These are phyloP conservation scores for Megastigmus dorsalis DNA, from an alignment of 2,888 invertebrate genomes.

Conservation along the genomic window DNA sequence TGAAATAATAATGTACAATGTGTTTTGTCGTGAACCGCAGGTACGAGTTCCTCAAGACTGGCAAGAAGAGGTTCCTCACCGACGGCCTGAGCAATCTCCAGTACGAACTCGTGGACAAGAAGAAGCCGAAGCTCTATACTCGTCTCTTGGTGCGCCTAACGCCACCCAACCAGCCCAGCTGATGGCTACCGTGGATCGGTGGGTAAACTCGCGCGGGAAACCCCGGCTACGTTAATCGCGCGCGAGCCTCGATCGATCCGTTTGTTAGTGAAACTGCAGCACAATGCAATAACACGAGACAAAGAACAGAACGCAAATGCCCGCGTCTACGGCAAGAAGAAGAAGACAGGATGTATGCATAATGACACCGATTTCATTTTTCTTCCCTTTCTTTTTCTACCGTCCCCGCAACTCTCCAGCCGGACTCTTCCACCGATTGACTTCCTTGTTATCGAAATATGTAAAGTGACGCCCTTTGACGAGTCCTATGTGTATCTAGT, in stretches of 20 bases:
- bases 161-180: conserved; percentile 80
- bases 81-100: conserved; percentile 92
- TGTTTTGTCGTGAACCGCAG: too few relatives aligned
- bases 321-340: too few relatives aligned
- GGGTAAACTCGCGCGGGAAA: conserved; percentile 45
- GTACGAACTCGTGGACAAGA: conserved; percentile 83
- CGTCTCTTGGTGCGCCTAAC: conserved; percentile 87
- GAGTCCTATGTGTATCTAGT: too few relatives aligned
- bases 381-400: too few relatives aligned
- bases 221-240: not conserved
- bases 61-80: conserved; percentile 86
- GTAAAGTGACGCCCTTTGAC: not conserved
- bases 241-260: conserved; percentile 49
- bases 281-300: not conserved
- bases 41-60: conserved; percentile 89
- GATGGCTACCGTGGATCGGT: conserved; percentile 77
- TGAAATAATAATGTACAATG: too few relatives aligned
- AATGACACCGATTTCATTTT: too few relatives aligned
- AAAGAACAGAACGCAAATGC: not conserved
- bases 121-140: conserved; percentile 85
- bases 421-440: not conserved
- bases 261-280: not conserved
- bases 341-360: too few relatives aligned
- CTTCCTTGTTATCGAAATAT: not conserved
- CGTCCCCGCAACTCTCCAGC: not conserved